Evolutionary conservation across 1,140 invertebrate species (phyloP).

Genomic region (Tetraneura akinire): DNA sequence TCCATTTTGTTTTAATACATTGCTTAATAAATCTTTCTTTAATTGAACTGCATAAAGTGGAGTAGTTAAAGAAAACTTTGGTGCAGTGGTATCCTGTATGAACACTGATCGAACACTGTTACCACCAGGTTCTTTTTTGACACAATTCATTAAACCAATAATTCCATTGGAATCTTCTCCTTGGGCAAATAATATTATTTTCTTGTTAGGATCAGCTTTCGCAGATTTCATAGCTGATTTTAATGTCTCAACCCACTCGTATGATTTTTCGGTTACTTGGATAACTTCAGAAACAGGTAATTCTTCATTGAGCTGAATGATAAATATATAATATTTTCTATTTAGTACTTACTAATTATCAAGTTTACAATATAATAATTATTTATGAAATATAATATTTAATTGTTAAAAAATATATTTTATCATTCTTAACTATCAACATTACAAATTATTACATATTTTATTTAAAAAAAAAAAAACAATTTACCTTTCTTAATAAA

Average conservation of each 20-base stretch:
- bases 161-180: slow-evolving; percentile 73
- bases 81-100: slow-evolving; percentile 67
- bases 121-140: slow-evolving; percentile 81
- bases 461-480: too few species aligned
- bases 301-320: slow-evolving; percentile 4
- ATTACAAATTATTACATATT: too few species aligned
- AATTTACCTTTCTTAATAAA: slow-evolving; percentile 63
- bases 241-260: slow-evolving; percentile 78
- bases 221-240: slow-evolving; percentile 70
- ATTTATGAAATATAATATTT: not conserved
- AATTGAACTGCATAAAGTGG: slow-evolving; percentile 67
- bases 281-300: slow-evolving; percentile 61
- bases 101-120: slow-evolving; percentile 71
- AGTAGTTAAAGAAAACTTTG: slow-evolving; percentile 66
- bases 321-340: not conserved
- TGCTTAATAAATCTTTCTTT: slow-evolving; percentile 77
- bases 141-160: slow-evolving; percentile 85
- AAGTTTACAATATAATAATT: too few species aligned
- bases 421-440: too few species aligned
- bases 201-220: slow-evolving; percentile 62
- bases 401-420: too few species aligned
- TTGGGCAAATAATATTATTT: slow-evolving; percentile 73
- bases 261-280: slow-evolving; percentile 69
- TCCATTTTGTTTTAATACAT: slow-evolving; percentile 73
- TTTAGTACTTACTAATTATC: not conserved